Evolutionary conservation across 2,888 invertebrate species (phyloP).

Genomic region (Steinernema carpocapsae): DNA sequence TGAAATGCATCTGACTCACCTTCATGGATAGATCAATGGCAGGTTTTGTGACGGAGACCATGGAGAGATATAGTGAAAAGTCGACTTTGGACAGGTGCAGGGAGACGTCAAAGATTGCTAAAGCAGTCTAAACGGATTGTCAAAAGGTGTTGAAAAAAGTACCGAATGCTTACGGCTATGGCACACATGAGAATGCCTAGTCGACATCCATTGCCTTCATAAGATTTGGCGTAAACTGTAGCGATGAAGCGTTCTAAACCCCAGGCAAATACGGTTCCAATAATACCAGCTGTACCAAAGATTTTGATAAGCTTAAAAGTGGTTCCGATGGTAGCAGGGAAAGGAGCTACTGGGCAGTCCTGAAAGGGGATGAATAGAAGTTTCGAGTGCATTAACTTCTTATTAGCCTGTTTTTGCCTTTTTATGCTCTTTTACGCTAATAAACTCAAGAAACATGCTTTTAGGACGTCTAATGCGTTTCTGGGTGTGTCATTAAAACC

Average conservation of each 20-base stretch:
- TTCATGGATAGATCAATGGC: constrained; percentile 13
- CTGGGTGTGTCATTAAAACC: background rate
- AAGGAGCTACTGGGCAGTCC: constrained; percentile 11
- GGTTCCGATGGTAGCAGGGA: background rate
- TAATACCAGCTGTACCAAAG: background rate
- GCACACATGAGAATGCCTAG: background rate
- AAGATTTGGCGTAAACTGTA: constrained; percentile 7
- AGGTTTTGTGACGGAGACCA: constrained; percentile 12
- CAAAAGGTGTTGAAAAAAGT: background rate
- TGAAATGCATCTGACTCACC: too few relatives aligned
- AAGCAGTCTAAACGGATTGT: background rate
- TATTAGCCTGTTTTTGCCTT: background rate
- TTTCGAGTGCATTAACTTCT: background rate
- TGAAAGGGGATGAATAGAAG: background rate
- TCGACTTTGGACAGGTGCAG: background rate
- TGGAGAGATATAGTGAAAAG: background rate
- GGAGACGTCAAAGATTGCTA: background rate
- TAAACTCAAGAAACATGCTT: background rate
- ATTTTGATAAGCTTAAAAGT: constrained; percentile 10
- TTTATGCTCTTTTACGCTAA: background rate
- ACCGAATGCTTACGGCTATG: background rate
- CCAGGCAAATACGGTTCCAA: constrained; percentile 8
- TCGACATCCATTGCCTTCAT: background rate
- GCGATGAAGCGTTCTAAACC: background rate
- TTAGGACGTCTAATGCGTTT: background rate